Percentiles rank a stretch among this genome's conserved stretches.
Conservation (phyloP, 2,797 vertebrate species). For the Agapornis canus region DNA sequence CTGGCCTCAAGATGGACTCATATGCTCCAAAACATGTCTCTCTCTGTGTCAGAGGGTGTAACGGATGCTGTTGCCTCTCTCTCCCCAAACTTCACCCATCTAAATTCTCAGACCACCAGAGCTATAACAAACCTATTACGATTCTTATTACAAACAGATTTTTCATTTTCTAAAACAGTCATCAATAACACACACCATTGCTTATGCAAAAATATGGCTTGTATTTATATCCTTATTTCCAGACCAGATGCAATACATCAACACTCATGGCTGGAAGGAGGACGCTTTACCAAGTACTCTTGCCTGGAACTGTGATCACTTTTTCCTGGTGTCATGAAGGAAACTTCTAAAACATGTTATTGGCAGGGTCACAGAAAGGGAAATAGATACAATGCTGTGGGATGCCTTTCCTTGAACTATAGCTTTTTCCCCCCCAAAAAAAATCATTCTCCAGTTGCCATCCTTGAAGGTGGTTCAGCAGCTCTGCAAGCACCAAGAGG, state of each 20-base stretch:
- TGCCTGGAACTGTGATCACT: neutral
- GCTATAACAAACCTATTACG: neutral
- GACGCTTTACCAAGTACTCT: neutral
- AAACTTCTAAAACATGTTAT: neutral
- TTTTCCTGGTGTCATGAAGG: neutral
- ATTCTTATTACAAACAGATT: constrained; percentile 43
- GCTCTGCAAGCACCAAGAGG: neutral
- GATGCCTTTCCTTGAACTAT: neutral
- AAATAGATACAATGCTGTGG: neutral
- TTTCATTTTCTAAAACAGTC: constrained; percentile 43
- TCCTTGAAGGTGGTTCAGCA: neutral
- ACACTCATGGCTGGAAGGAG: neutral
- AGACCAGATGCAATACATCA: constrained; percentile 31
- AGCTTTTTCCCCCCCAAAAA: neutral
- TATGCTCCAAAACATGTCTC: neutral
- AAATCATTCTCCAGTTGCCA: neutral
- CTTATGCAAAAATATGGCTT: constrained; percentile 3
- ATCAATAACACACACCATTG: neutral
- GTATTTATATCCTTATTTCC: neutral
- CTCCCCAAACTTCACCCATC: neutral
- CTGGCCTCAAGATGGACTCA: neutral
- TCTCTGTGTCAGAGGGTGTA: neutral
- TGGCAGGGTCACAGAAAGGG: neutral
- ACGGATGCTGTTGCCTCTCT: neutral
- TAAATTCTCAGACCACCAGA: neutral